Conservation (phyloP, 2,797 vertebrate species). For the Dicrostonyx torquatus region DNA sequence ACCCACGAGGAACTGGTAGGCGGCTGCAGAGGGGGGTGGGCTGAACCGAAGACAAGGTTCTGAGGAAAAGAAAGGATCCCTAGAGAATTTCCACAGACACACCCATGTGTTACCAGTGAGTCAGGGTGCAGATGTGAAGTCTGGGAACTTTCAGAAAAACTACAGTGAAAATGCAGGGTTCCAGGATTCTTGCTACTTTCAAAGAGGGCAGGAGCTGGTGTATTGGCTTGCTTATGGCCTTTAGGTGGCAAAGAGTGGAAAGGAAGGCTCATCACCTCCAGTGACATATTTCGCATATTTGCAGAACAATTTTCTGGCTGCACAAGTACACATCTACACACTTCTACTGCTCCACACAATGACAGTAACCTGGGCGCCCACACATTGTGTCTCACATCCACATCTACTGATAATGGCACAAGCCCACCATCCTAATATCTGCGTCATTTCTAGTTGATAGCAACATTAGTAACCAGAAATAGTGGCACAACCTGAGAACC, state of each 20-base stretch:
- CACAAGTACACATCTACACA: neutral
- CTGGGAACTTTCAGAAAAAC: neutral
- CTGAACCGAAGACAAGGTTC: neutral
- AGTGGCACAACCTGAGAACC: neutral
- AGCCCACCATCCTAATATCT: neutral
- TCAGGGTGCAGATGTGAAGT: neutral
- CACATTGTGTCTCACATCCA: neutral
- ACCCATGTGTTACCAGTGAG: neutral
- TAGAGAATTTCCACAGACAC: neutral
- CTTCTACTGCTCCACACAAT: neutral
- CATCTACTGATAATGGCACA: neutral
- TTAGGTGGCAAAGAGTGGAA: neutral
- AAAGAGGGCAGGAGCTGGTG: neutral
- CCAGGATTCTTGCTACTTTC: neutral
- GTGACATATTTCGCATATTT: neutral
- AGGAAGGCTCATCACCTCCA: neutral
- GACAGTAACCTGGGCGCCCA: neutral
- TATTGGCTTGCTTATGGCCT: neutral
- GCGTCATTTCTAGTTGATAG: neutral
- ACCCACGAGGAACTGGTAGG: constrained; percentile 10
- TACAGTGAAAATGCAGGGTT: neutral
- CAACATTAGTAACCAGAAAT: neutral
- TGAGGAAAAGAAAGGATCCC: neutral
- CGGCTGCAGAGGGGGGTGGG: neutral
- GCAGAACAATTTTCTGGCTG: neutral